Evolutionary conservation across 1,140 invertebrate species (phyloP).

Genomic region (Frieseomelitta varia): DNA sequence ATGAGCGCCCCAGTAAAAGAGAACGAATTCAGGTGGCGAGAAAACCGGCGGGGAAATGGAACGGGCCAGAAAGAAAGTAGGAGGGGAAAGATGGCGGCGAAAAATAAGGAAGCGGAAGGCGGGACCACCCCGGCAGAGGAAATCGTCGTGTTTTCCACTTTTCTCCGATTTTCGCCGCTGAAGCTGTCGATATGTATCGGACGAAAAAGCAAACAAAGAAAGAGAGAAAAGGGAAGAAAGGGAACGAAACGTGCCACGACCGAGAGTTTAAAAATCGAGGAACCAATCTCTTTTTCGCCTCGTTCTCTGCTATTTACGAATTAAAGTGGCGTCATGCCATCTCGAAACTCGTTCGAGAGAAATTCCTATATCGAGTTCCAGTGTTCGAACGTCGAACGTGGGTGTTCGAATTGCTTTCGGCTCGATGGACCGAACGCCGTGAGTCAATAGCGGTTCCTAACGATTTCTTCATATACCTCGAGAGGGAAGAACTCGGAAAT

Average conservation of each 20-base stretch:
- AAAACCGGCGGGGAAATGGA: neutral
- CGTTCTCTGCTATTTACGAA: neutral
- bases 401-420: conserved; percentile 4
- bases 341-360: neutral
- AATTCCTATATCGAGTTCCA: conserved; percentile 14
- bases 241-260: too few relatives aligned
- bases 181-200: conserved; percentile 54
- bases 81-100: too few relatives aligned
- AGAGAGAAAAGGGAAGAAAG: conserved; percentile 17
- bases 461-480: neutral
- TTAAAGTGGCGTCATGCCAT: conserved; percentile 2
- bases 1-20: conserved; percentile 38
- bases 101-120: neutral
- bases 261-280: neutral
- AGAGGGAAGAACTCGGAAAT: neutral
- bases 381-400: neutral
- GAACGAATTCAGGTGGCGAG: neutral
- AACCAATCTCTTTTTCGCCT: neutral
- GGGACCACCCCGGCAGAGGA: neutral
- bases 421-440: neutral
- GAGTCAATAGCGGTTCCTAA: conserved; percentile 4
- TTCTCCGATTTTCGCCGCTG: neutral
- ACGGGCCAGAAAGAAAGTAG: neutral
- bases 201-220: neutral
- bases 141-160: conserved; percentile 47